A percentile compares a stretch with the other conserved stretches of the same genome.
phyloP scores from a whole-genome alignment of 2,113 vertebrate genomes.

The Bagarius yarrelli region DNA sequence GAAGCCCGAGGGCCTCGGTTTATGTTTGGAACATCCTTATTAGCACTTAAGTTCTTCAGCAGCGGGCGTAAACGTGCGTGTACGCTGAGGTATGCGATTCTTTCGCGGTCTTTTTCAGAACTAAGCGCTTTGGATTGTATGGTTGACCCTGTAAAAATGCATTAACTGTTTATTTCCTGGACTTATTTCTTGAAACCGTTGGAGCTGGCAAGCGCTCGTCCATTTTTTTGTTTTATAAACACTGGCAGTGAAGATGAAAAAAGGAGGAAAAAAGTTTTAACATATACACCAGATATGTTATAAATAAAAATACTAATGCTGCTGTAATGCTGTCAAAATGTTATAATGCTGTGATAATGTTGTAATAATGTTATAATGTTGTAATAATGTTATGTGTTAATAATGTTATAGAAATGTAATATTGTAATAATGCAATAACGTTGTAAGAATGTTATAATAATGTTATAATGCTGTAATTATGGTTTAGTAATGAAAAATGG shows the following conservation, averaged over 20 bases:
- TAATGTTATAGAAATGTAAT: no score
- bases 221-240: not conserved
- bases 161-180: not conserved
- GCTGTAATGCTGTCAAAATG: no score
- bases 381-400: no score
- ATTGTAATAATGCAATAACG: no score
- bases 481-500: no score
- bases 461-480: no score
- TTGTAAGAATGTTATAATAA: no score
- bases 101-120: not conserved
- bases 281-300: no score
- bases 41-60: conserved; percentile 70
- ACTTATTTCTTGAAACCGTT: not conserved
- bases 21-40: conserved; percentile 79
- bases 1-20: conserved; percentile 68
- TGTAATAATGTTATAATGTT: no score
- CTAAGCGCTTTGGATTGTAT: not conserved
- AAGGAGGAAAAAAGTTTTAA: not conserved
- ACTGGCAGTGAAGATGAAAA: not conserved
- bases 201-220: not conserved
- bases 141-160: not conserved
- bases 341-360: no score
- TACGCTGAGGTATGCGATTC: not conserved
- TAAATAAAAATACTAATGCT: no score
- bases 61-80: conserved; percentile 34